Conservation (phyloP, 1,140 invertebrate species). For the Pissodes strobi region DNA sequence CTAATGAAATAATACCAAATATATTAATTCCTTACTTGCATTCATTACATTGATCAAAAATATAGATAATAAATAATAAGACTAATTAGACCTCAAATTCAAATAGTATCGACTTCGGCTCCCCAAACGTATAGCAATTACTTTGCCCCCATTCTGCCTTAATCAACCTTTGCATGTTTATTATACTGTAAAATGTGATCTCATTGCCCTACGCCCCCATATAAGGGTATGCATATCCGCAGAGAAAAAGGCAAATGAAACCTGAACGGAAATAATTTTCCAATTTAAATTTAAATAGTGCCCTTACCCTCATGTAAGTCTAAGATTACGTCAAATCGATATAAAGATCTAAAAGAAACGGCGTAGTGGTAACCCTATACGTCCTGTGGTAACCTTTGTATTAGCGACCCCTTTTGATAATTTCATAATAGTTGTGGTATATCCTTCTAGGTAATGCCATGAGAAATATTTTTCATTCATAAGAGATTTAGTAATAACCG, state of each 20-base stretch:
- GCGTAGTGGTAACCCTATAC: conserved; percentile 21
- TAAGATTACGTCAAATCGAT: conserved; percentile 26
- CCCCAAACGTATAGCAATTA: too few species aligned
- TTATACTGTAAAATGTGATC: conserved; percentile 23
- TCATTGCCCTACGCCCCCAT: conserved; percentile 23
- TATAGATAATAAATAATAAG: too few species aligned
- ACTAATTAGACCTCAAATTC: too few species aligned
- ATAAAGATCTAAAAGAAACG: conserved; percentile 14
- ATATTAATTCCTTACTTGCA: too few species aligned
- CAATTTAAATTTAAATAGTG: conserved; percentile 36
- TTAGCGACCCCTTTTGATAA: conserved; percentile 8
- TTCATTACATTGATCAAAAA: too few species aligned
- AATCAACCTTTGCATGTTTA: conserved; percentile 25
- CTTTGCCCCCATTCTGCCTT: conserved; percentile 3
- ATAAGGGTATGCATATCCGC: conserved; percentile 25
- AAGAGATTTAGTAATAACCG: too few species aligned
- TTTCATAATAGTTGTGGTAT: neutral
- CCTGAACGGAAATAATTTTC: conserved; percentile 34
- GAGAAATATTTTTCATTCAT: too few species aligned
- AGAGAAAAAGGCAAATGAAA: conserved; percentile 27
- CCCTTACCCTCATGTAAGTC: conserved; percentile 30
- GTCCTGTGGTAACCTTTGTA: conserved; percentile 27
- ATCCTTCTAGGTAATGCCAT: too few species aligned
- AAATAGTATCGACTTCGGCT: too few species aligned
- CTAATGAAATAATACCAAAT: too few species aligned